Base-by-base conservation (phyloP, 2,888 invertebrate species). In the Hyposoter didymator region DNA sequence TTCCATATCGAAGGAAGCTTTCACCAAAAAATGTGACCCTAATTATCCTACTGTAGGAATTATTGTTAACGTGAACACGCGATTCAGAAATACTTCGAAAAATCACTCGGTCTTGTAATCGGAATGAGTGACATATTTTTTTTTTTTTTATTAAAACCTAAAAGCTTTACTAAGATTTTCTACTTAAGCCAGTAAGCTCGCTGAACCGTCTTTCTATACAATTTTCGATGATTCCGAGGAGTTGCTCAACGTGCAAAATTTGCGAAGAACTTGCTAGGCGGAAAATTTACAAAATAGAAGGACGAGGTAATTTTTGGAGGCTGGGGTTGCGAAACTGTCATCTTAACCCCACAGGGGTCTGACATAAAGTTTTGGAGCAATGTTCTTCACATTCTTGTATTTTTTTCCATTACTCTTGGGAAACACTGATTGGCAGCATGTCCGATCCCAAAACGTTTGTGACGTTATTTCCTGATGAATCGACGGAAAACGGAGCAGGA, bases 391-490 rank as follows among this genome's bases (percentile, higher is more conserved):
- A 35, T 64, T 64, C 17, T 7, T 6, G 35, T 39, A 8, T n/a
- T 39, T 64, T 64, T 64, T 64, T 64, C 10, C 28, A 28, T 59
- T 59, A 59, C 28, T 28, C 59, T 59, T 14, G 59, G n/a, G 12
- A 14, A 59, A 49, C 32, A 32, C 12, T 32, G 72, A 49, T 55
- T 22, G 14, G n/a, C 73, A 59, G 67, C 72, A 32, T 43, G 74
- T 62, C 75, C 66, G 43, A 73, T 39, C 35, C 49, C 39, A 8
- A 73, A 45, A 28, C 45, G 59, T 62, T 74, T 45, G 43, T 67
- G 43, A 59, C 67, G 32, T 49, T 72, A 45, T 49, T 78, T 78
- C 76, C 39, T 43, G 64, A 64, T 47, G 5, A 72, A 64, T 45
- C 45, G 59, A 52, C 12, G 62, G 59, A 62, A 47, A 76, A 39